Evolutionary conservation across 2,113 vertebrate species (phyloP).

Genomic region (Sceloporus tristichus): DNA sequence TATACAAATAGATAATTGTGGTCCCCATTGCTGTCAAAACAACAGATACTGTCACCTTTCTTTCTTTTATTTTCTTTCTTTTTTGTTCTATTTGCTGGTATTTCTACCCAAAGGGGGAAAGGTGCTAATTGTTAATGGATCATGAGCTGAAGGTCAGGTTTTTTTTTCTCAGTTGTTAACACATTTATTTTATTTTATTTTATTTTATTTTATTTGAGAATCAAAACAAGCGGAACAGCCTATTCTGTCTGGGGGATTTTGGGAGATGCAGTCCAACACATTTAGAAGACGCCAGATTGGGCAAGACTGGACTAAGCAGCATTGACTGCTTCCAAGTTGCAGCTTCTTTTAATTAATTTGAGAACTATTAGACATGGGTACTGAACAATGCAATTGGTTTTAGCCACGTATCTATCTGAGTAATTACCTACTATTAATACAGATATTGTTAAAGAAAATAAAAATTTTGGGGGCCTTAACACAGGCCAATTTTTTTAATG

Average conservation of each 20-base stretch:
- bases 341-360: constrained; percentile 44
- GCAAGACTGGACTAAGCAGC: constrained; percentile 8
- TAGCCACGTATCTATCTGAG: neutral
- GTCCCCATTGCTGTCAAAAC: neutral
- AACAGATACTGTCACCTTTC: neutral
- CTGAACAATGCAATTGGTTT: neutral
- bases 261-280: too few species aligned
- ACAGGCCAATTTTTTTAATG: neutral
- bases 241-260: too few species aligned
- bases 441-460: neutral
- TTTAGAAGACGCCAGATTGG: neutral
- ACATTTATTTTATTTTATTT: too few species aligned
- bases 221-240: too few species aligned
- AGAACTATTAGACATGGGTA: neutral
- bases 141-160: too few species aligned
- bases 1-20: too few species aligned
- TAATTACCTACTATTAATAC: neutral
- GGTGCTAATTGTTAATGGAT: too few species aligned
- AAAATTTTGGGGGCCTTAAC: neutral
- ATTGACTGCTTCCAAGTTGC: constrained; percentile 2
- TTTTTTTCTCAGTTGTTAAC: too few species aligned
- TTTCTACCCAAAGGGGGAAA: too few species aligned
- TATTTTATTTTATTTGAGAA: too few species aligned
- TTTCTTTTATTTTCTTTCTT: too few species aligned
- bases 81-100: too few species aligned